Conservation (phyloP, 2,888 invertebrate genomes). For the Chymomyza caudatula region DNA sequence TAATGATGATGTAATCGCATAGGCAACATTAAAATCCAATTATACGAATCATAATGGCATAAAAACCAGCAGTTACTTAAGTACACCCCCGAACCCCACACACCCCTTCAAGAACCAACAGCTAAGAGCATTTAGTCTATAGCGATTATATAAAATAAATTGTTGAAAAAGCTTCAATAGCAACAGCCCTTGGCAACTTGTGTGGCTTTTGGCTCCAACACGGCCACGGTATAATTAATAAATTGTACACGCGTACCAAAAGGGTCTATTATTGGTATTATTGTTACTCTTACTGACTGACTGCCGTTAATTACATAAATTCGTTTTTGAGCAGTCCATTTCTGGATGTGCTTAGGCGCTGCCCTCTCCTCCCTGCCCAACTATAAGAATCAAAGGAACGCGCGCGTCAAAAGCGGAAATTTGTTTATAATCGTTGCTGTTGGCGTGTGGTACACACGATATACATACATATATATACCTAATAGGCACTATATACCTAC, state of each 20-base stretch:
- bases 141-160: background rate
- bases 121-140: background rate
- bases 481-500: too few relatives aligned
- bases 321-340: constrained; percentile 63
- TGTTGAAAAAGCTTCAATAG: background rate
- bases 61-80: background rate
- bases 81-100: background rate
- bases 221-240: constrained; percentile 72
- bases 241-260: constrained; percentile 56
- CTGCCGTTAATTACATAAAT: constrained; percentile 69
- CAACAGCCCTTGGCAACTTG: background rate
- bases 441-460: constrained; percentile 50
- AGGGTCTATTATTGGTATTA: constrained; percentile 10
- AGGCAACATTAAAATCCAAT: constrained; percentile 61
- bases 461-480: background rate
- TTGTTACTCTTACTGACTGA: constrained; percentile 8
- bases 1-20: constrained; percentile 57
- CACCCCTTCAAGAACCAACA: background rate
- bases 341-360: constrained; percentile 50
- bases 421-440: constrained; percentile 66
- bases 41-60: constrained; percentile 23
- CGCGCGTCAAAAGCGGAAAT: constrained; percentile 71
- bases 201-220: constrained; percentile 37
- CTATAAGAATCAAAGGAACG: constrained; percentile 13
- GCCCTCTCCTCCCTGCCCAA: background rate